phyloP scores from a whole-genome alignment of 2,797 vertebrate genomes.

The Bovichtus variegatus region DNA sequence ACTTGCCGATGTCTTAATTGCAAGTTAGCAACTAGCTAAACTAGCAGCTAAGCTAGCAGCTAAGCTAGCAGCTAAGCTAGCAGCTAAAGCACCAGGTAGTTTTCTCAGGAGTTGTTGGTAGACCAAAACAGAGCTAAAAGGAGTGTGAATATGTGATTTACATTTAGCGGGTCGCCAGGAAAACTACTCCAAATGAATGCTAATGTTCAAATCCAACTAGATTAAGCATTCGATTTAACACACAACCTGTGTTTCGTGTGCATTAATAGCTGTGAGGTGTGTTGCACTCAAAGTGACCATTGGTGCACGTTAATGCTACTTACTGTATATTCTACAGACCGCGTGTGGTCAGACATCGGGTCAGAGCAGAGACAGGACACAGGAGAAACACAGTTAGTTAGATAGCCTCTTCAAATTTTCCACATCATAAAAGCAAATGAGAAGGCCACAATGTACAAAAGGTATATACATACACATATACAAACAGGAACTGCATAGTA shows the following conservation, averaged over 20 bases:
- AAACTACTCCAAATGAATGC: not conserved
- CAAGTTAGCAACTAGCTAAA: not conserved
- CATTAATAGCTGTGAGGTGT: no score
- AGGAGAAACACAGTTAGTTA: slow-evolving; percentile 41
- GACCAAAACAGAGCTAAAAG: not conserved
- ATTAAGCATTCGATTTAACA: no score
- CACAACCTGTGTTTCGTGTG: no score
- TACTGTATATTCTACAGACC: slow-evolving; percentile 77
- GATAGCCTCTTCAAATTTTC: not conserved
- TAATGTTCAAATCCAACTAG: no score
- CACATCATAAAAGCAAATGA: slow-evolving; percentile 1
- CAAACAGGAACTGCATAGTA: not conserved
- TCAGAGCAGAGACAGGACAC: slow-evolving; percentile 34
- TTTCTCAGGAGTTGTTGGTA: not conserved
- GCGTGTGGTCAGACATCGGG: slow-evolving; percentile 5
- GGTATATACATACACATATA: not conserved
- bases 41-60: not conserved
- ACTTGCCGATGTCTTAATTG: not conserved
- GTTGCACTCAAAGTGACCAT: no score
- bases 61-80: not conserved
- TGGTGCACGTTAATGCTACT: no score
- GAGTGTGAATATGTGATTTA: not conserved
- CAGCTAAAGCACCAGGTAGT: not conserved
- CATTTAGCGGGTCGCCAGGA: not conserved
- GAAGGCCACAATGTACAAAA: not conserved